phyloP scores from a whole-genome alignment of 2,797 vertebrate species.

The Pipistrellus pipistrellus region DNA sequence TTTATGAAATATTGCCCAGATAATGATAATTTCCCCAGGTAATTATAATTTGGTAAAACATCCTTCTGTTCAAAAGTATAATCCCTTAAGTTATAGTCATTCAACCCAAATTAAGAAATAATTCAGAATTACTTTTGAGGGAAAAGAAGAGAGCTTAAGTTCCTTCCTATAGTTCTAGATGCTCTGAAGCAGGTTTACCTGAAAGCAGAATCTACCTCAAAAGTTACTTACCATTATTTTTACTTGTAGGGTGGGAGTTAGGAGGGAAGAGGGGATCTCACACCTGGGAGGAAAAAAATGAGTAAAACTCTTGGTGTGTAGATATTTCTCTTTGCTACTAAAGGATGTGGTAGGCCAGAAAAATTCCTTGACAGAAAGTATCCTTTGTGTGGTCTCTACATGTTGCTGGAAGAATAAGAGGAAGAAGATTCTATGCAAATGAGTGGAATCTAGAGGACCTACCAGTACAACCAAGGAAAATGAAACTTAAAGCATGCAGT shows the following conservation, averaged over 20 bases:
- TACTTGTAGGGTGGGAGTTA: no score
- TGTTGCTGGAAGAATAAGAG: neutral
- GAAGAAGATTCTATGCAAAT: conserved; percentile 10
- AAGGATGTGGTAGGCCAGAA: neutral
- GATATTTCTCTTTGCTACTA: neutral
- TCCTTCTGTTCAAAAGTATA: neutral
- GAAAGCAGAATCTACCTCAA: neutral
- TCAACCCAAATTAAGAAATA: conserved; percentile 54
- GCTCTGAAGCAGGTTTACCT: neutral
- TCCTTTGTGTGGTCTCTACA: neutral
- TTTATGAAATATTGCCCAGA: conserved; percentile 21
- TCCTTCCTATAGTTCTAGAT: neutral
- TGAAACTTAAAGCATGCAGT: neutral
- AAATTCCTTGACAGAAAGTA: neutral
- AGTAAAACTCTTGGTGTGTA: neutral
- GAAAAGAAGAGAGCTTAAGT: conserved; percentile 7
- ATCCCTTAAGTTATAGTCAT: conserved; percentile 2
- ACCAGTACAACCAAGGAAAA: neutral
- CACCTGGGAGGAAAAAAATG: neutral
- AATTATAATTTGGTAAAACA: conserved; percentile 27
- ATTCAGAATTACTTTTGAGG: conserved; percentile 16
- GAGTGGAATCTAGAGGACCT: neutral
- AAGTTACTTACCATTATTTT: conserved; percentile 22
- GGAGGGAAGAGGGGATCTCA: neutral
- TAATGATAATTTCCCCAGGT: neutral